Conservation (phyloP, 2,888 invertebrate genomes). For the Halictus ligatus region DNA sequence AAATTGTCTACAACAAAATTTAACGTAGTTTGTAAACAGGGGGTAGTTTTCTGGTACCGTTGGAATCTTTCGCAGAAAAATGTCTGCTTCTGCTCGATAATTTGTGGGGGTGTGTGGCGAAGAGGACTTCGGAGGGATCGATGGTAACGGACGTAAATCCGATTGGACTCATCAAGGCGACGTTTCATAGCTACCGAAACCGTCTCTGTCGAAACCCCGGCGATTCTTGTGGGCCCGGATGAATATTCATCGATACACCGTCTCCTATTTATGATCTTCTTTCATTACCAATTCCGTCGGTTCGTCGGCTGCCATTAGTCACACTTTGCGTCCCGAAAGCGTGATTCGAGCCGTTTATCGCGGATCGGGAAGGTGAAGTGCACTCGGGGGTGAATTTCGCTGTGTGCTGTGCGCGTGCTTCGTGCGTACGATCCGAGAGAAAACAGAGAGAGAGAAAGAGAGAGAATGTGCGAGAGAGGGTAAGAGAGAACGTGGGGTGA, state of each 20-base stretch:
- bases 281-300: constrained; percentile 66
- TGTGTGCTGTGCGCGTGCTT: constrained; percentile 41
- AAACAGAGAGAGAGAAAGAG: not conserved
- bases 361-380: constrained; percentile 67
- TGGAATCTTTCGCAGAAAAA: not conserved
- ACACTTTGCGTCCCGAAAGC: constrained; percentile 62
- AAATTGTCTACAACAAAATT: not conserved
- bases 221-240: constrained; percentile 37
- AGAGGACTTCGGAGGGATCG: constrained; percentile 8
- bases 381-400: constrained; percentile 60
- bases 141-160: constrained; percentile 17
- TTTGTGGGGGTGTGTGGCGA: not conserved
- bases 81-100: not conserved
- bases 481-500: not conserved
- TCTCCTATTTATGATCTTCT: constrained; percentile 58
- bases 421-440: constrained; percentile 46
- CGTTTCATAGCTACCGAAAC: constrained; percentile 25
- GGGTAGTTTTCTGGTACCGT: not conserved
- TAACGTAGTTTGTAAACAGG: not conserved
- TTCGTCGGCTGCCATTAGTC: constrained; percentile 63
- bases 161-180: constrained; percentile 20
- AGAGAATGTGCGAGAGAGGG: not conserved
- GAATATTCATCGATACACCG: constrained; percentile 58
- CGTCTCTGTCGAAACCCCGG: constrained; percentile 44
- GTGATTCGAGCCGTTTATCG: constrained; percentile 70